A percentile compares a stretch with the other conserved stretches of the same genome.
Evolutionary conservation across 2,888 invertebrate species (phyloP).

Genomic region (Tridacna gigas): DNA sequence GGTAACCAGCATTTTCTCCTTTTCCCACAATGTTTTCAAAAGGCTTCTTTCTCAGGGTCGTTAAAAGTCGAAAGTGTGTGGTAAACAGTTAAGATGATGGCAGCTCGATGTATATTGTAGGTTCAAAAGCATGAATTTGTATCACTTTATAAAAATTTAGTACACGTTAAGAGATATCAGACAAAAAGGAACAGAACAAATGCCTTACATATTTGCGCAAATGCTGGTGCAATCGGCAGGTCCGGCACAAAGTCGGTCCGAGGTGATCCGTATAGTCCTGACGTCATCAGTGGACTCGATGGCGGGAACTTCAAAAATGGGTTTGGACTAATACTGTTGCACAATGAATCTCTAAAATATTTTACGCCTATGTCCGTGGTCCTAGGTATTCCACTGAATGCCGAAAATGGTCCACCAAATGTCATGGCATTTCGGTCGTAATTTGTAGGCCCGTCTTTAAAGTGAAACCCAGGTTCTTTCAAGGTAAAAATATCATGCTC

Average conservation of each 20-base stretch:
- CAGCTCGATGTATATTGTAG: too few species aligned
- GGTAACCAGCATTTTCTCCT: too few species aligned
- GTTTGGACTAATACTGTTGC: neutral
- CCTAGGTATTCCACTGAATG: slow-evolving; percentile 46
- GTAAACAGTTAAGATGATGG: too few species aligned
- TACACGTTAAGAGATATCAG: too few species aligned
- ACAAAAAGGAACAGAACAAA: neutral
- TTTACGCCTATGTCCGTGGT: neutral
- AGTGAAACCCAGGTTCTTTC: neutral
- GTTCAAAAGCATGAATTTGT: too few species aligned
- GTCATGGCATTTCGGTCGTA: neutral
- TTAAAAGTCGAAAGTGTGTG: too few species aligned
- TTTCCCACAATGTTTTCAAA: too few species aligned
- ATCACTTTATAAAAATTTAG: too few species aligned
- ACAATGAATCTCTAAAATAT: neutral
- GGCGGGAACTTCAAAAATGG: slow-evolving; percentile 13
- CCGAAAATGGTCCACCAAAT: slow-evolving; percentile 59
- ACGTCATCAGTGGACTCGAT: neutral
- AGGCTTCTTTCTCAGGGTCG: too few species aligned
- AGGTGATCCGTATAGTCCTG: neutral
- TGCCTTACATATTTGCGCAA: slow-evolving; percentile 66
- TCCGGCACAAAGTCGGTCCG: slow-evolving; percentile 2
- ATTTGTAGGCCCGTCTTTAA: neutral
- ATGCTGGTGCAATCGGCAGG: slow-evolving; percentile 60
- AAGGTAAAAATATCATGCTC: neutral